A percentile compares a stretch with the other conserved stretches of the same genome.
These are phyloP conservation scores for Saccostrea cuccullata DNA, from an alignment of 1,140 invertebrate genomes.

Conservation along the genomic window DNA sequence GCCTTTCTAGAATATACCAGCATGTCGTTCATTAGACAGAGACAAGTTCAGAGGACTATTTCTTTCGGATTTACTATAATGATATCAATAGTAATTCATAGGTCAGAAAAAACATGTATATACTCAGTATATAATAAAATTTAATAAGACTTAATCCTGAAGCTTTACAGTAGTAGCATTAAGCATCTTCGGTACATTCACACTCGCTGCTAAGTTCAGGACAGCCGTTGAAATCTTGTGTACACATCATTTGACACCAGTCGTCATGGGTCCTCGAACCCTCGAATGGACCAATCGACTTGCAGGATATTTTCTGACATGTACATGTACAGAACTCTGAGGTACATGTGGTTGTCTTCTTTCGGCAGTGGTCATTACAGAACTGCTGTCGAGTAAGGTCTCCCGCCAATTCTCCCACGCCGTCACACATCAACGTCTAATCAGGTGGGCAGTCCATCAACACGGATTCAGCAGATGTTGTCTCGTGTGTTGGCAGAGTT, in stretches of 20 bases:
- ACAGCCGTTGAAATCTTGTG: neutral
- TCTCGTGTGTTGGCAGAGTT: neutral
- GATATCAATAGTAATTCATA: no score
- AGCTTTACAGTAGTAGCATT: neutral
- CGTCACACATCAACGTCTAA: constrained; percentile 7
- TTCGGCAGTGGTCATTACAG: constrained; percentile 7
- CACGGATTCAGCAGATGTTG: neutral
- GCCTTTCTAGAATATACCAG: neutral
- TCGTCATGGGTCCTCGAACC: neutral
- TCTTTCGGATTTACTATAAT: no score
- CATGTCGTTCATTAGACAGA: no score
- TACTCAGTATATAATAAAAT: no score
- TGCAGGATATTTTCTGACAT: constrained; percentile 19
- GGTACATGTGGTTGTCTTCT: neutral
- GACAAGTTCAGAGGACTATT: no score
- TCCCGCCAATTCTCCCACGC: neutral
- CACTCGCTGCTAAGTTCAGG: neutral
- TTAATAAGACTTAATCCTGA: no score
- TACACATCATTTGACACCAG: constrained; percentile 21
- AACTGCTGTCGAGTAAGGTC: neutral
- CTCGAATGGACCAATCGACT: neutral
- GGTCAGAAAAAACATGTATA: no score
- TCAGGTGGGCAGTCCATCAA: neutral
- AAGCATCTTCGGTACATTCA: neutral
- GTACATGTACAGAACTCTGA: neutral